Conservation (phyloP, 2,113 vertebrate genomes). For the Suncus etruscus region DNA sequence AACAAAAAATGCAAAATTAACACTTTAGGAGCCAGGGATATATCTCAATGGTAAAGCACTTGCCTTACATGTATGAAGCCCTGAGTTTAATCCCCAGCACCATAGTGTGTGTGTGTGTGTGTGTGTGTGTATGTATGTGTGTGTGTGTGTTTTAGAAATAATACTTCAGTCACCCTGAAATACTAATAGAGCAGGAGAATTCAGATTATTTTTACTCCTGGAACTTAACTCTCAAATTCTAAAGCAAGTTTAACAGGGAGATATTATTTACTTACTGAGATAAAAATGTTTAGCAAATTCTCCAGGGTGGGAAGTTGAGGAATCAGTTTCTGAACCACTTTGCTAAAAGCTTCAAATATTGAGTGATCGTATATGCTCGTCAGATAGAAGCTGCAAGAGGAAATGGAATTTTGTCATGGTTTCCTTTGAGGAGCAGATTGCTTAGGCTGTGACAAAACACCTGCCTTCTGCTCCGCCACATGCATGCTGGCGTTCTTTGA, state of each 20-base stretch:
- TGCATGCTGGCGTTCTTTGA: not conserved
- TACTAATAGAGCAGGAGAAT: not conserved
- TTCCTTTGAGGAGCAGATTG: constrained; percentile 66
- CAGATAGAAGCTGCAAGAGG: constrained; percentile 93
- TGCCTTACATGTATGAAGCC: too few relatives aligned
- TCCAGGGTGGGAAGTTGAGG: constrained; percentile 94
- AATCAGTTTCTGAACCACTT: constrained; percentile 95
- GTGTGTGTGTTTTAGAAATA: too few relatives aligned
- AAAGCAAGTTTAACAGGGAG: constrained; percentile 25
- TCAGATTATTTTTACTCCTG: not conserved
- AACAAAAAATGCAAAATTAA: too few relatives aligned
- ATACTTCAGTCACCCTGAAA: not conserved
- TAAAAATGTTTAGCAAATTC: constrained; percentile 95
- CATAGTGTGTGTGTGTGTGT: too few relatives aligned
- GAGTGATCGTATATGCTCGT: constrained; percentile 96
- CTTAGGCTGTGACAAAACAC: not conserved
- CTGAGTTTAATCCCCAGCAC: not conserved
- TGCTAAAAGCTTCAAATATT: constrained; percentile 96
- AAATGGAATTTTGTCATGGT: constrained; percentile 79
- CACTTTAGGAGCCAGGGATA: too few relatives aligned
- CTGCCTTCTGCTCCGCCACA: not conserved
- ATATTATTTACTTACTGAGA: constrained; percentile 91
- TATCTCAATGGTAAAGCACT: too few relatives aligned
- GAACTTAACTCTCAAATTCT: constrained; percentile 33
- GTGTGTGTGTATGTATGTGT: too few relatives aligned